Evolutionary conservation across 2,113 vertebrate species (phyloP), one percentile per base, ranked within the genome.

Genomic region (Amblyornis subalaris): DNA sequence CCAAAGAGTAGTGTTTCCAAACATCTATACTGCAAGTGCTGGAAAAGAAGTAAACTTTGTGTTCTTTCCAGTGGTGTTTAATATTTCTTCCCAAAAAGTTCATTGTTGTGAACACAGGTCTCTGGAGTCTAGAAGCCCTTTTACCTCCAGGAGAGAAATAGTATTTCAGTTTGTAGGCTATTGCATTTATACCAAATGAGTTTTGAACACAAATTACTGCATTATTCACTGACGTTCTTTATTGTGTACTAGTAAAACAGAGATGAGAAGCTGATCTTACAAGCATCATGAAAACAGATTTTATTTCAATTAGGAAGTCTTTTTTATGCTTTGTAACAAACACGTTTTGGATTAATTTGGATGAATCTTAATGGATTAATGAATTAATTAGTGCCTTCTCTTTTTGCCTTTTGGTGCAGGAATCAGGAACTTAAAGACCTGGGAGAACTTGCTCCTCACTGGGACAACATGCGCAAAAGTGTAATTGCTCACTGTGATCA

Each of bases 401-500:
- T 65, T 91, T 94, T 94, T 94, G 25, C 22, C 26, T 94, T 94
- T 53, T 77, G 20, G 36, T 84, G 48, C 93, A 99, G 99, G 98
- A 98, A 99, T 95, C 98, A 99, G 94, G 99, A 99, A 58, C 98
- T 99, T 76, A 98, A 98, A 89, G 99, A 99, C 81, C 97, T 99
- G 77, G 99, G 99, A 25, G 99, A 99, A n/a, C 99, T 99, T 36
- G 99, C 99, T 84, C 98, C 99, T 93, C 99, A 99, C 93, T 99
- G 99, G 99, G 99, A 99, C 97, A 99, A 99, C 89, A 97, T 99
- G 83, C 98, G 99, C 75, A 99, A 97, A 96, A 99, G 98, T 80
- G 99, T 99, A 86, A 98, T 99, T 75, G 97, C 98, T 72, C 98
- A 99, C 95, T 99, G 99, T 80, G 98, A 98, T 75, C 99, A 99